Conservation (phyloP, 2,797 vertebrate species). For the Dromococcyx pavoninus region DNA sequence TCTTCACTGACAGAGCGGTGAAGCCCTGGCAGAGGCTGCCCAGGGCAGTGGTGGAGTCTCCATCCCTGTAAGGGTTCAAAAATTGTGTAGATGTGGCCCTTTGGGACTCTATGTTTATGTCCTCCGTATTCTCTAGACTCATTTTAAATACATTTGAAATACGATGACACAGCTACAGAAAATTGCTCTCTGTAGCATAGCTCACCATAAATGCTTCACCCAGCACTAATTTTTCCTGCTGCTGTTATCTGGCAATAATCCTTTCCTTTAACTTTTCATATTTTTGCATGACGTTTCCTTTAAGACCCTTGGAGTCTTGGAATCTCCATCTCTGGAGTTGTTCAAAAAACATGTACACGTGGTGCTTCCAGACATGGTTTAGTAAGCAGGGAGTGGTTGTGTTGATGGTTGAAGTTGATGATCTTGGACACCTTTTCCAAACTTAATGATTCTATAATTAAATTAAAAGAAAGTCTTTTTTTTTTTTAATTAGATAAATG, state of each 20-base stretch:
- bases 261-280: neutral
- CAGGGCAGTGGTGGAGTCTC: too few relatives aligned
- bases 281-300: neutral
- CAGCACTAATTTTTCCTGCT: neutral
- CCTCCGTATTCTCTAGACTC: neutral
- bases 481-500: neutral
- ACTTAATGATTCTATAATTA: too few relatives aligned
- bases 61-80: too few relatives aligned
- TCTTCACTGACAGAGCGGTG: too few relatives aligned
- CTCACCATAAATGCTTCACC: neutral
- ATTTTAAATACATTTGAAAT: neutral
- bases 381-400: too few relatives aligned
- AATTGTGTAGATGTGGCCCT: too few relatives aligned
- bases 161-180: neutral
- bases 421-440: too few relatives aligned
- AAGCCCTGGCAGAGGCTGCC: too few relatives aligned
- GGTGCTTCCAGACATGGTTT: too few relatives aligned
- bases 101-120: neutral
- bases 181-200: neutral
- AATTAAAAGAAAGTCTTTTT: neutral
- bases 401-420: too few relatives aligned
- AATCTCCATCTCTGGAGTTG: too few relatives aligned
- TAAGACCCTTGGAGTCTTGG: neutral
- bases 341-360: too few relatives aligned
- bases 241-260: neutral